Evolutionary conservation across 1,140 invertebrate species (phyloP), one percentile per base, ranked within the genome.

Genomic region (Coelopa frigida): DNA sequence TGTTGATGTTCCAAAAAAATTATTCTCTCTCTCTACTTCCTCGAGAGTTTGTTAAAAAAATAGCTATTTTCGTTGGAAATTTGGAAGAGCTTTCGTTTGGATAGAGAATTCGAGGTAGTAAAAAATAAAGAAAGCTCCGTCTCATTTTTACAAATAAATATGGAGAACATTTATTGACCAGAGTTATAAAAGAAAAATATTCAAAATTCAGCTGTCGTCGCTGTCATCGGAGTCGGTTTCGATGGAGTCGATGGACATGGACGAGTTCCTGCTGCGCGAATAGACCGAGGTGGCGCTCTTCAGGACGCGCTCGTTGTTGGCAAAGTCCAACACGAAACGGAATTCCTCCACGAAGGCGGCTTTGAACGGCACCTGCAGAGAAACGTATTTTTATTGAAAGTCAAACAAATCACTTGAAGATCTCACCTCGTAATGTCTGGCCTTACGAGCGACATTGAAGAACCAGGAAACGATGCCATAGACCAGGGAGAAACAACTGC

Each of bases 341-440:
- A 88, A 57, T 59, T 91, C 87, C 56, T 83, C 78, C 17, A 73
- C 65, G 2, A 89, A 55, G 50, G 84, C 82, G 46, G 76, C 68
- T 48, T 76, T 77, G 50, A 87, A 82, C 0, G 82, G 74, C 10
- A 80, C 75, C 79, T 88, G 11, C 3, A 32, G 23, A 10, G 20
- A 29, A 38, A 29, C 22, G 14, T 24, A 5, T 22, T 18, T 38
- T 26, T 41, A 29, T 41, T 32, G 18, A 8, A 20, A 49, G 11
- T 27, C 8, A 27, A 37, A 36, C 27, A 27, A 29, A 14, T 35
- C 27, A 18, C 6, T 41, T 7, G 15, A 58, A 15, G 17, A 3
- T 33, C 70, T 69, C 58, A 67, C 66, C 33, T 58, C 55, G 49
- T 56, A 63, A 31, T 48, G 53, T 5, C 52, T 57, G 24, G 67